Evolutionary conservation across 30 jellyfish, hydroid and myxozoan genomes (phyloP), one percentile per base, ranked within the genome.

Genomic region (Cassiopea xamachana): DNA sequence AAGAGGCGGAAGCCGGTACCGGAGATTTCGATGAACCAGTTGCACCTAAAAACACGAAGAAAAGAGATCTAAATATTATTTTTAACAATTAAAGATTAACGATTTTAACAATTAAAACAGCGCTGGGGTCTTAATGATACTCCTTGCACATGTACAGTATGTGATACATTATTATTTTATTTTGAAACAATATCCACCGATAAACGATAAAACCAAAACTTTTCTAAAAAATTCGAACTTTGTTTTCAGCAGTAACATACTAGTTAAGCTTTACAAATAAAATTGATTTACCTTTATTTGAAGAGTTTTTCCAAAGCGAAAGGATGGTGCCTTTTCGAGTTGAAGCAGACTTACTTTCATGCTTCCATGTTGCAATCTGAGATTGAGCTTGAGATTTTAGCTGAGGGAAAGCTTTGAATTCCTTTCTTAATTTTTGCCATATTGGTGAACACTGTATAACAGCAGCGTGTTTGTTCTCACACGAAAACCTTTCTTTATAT

Each of bases 1-100:
- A 69, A 69, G 78, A 69, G 78, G 78, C 17, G 78, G 78, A 69
- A 69, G 78, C 78, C 78, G 78, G 78, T 69, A 69, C 78, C 17
- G 78, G 78, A 69, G 17, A 69, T 69, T 69, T 69, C 78, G 17
- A 69, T 69, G 8, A 69, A 69, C 78, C 78, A 69, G 78, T n/a
- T 69, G 78, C 78, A 69, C 78, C 78, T 69, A 69, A 69, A 69
- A 69, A 69, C 78, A 69, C 78, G 17, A 69, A 69, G 78, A 69
- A 69, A 69, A n/a, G 48, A 43, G 45, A 69, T 69, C 48, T 69
- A 55, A 55, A 6, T 55, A 55, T 6, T 55, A 3, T 55, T 6
- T 55, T 55, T 55, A 55, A 55, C 64, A 10, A 55, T 55, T 6
- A 55, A 55, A 55, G 64, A 55, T 55, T 55, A 55, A 27, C 39